These are phyloP conservation scores for Sturnus vulgaris DNA, from an alignment of 2,113 vertebrate species.

Conservation along the genomic window DNA sequence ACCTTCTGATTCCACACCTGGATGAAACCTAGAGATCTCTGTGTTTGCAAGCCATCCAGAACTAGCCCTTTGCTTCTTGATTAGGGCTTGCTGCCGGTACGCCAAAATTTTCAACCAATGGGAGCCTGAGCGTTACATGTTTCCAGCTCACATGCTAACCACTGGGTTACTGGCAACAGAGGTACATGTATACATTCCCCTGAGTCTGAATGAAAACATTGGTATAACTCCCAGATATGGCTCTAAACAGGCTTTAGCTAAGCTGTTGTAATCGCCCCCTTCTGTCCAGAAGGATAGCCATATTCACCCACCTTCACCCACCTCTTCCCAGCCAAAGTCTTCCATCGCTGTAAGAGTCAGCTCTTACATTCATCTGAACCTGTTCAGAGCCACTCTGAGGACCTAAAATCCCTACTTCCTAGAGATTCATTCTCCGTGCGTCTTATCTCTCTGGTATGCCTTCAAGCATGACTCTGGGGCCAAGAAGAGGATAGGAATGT, in stretches of 20 bases:
- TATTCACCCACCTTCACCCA: neutral
- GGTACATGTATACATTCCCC: neutral
- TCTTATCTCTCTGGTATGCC: neutral
- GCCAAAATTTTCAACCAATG: neutral
- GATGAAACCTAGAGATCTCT: neutral
- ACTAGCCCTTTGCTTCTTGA: neutral
- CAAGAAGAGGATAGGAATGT: neutral
- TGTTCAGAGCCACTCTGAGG: neutral
- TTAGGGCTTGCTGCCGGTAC: neutral
- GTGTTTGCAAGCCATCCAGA: neutral
- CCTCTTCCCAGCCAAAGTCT: neutral
- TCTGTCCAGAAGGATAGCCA: rapidly evolving
- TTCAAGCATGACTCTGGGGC: neutral
- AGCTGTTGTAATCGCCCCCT: neutral
- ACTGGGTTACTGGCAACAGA: neutral
- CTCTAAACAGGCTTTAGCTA: neutral
- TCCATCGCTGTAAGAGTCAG: neutral
- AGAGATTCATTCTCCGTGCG: neutral
- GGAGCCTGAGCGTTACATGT: neutral
- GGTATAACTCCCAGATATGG: neutral
- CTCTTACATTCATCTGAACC: neutral
- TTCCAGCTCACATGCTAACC: neutral
- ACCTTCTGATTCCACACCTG: neutral
- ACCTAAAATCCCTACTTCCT: neutral
- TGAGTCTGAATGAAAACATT: neutral